These are phyloP conservation scores for Hydrolagus colliei DNA, from an alignment of 2,797 vertebrate species.

Conservation along the genomic window DNA sequence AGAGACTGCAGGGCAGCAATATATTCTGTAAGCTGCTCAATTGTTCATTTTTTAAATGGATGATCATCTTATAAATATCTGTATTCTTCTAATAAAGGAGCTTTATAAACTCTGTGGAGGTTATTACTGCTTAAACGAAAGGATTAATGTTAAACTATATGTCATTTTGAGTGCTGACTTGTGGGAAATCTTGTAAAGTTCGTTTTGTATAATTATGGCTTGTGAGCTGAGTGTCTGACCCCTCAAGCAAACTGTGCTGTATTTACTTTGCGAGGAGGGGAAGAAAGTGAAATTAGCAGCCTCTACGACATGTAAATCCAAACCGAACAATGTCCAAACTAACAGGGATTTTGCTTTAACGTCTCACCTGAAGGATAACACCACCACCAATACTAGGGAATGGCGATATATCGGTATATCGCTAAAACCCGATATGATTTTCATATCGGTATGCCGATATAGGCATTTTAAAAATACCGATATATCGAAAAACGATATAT, in stretches of 20 bases:
- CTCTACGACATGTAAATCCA: neutral
- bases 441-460: no score
- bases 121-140: slow-evolving; percentile 37
- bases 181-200: neutral
- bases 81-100: slow-evolving; percentile 44
- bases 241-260: slow-evolving; percentile 36
- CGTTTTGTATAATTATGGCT: slow-evolving; percentile 32
- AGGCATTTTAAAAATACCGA: no score
- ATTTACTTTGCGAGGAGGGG: slow-evolving; percentile 41
- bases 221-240: slow-evolving; percentile 24
- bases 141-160: slow-evolving; percentile 39
- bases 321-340: neutral
- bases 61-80: slow-evolving; percentile 44
- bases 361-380: neutral
- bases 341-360: no score
- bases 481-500: no score
- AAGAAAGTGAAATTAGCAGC: slow-evolving; percentile 35
- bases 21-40: slow-evolving; percentile 36
- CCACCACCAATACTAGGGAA: no score
- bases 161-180: slow-evolving; percentile 33
- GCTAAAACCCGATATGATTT: no score
- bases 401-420: no score
- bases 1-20: neutral
- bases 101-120: slow-evolving; percentile 40
- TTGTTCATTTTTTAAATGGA: slow-evolving; percentile 35